phyloP scores from a whole-genome alignment of 2,113 vertebrate species.

The Bubo scandiacus region DNA sequence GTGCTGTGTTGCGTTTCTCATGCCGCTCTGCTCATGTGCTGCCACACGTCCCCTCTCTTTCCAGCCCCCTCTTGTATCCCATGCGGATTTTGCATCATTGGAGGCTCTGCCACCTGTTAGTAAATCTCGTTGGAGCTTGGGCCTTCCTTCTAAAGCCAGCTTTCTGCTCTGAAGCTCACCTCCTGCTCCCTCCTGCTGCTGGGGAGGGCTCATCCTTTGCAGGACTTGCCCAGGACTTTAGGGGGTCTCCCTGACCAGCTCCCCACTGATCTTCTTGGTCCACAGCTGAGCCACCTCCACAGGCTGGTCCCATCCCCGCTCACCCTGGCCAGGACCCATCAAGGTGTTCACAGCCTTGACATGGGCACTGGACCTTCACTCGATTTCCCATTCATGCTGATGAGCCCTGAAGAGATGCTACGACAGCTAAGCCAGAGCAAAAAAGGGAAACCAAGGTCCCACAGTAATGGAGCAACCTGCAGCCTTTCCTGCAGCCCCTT shows the following conservation, averaged over 20 bases:
- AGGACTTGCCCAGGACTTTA: background rate
- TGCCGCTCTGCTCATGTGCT: background rate
- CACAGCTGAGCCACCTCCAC: rapidly evolving
- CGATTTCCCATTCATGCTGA: background rate
- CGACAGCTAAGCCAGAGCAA: background rate
- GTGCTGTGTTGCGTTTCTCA: background rate
- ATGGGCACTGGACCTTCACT: background rate
- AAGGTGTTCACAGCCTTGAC: background rate
- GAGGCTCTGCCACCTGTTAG: background rate
- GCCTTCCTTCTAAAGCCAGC: background rate
- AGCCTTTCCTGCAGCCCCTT: background rate
- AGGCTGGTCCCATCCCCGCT: background rate
- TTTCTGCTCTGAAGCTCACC: background rate
- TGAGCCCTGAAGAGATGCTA: background rate
- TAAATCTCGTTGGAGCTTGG: rapidly evolving
- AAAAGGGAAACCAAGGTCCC: background rate
- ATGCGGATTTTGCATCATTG: background rate
- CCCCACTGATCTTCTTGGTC: background rate
- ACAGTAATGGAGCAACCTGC: background rate
- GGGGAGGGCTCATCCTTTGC: background rate
- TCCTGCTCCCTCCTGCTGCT: background rate
- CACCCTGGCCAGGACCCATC: background rate
- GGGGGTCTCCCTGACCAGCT: background rate
- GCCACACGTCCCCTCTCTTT: background rate
- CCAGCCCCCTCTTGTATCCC: background rate